phyloP scores from a whole-genome alignment of 2,888 invertebrate genomes.

The Harmothoe impar region DNA sequence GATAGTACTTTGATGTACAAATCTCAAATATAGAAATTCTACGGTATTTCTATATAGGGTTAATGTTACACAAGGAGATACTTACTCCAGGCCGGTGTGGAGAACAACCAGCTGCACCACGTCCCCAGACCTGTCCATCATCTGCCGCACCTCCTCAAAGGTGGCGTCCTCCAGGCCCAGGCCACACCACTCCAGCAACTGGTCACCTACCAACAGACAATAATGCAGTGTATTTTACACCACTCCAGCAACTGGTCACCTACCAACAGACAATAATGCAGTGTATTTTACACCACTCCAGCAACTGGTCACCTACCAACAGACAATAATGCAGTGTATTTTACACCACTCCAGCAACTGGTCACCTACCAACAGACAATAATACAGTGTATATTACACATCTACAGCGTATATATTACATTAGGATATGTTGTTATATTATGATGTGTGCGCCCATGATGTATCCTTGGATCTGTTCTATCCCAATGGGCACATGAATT shows the following conservation, averaged over 20 bases:
- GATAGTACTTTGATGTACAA: too few species aligned
- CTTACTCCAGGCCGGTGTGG: slow-evolving; percentile 69
- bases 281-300: slow-evolving; percentile 95
- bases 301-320: slow-evolving; percentile 85
- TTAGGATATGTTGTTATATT: too few species aligned
- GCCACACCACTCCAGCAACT: slow-evolving; percentile 94
- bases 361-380: slow-evolving; percentile 76
- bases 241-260: slow-evolving; percentile 90
- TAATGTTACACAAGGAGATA: too few species aligned
- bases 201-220: slow-evolving; percentile 77
- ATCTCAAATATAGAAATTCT: too few species aligned
- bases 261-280: slow-evolving; percentile 67
- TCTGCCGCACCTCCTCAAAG: slow-evolving; percentile 95
- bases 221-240: too few species aligned
- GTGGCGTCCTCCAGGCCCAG: slow-evolving; percentile 94
- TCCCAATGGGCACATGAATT: too few species aligned
- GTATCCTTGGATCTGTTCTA: too few species aligned
- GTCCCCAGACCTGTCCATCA: slow-evolving; percentile 94
- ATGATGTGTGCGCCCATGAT: not conserved
- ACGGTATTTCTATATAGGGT: too few species aligned
- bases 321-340: too few species aligned
- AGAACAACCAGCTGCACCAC: slow-evolving; percentile 91
- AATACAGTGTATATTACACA: too few species aligned
- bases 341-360: slow-evolving; percentile 92
- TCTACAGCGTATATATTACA: too few species aligned